Percentiles rank a stretch among this genome's conserved stretches.
phyloP scores from a whole-genome alignment of 2,888 invertebrate genomes.

The Desoria tigrina region DNA sequence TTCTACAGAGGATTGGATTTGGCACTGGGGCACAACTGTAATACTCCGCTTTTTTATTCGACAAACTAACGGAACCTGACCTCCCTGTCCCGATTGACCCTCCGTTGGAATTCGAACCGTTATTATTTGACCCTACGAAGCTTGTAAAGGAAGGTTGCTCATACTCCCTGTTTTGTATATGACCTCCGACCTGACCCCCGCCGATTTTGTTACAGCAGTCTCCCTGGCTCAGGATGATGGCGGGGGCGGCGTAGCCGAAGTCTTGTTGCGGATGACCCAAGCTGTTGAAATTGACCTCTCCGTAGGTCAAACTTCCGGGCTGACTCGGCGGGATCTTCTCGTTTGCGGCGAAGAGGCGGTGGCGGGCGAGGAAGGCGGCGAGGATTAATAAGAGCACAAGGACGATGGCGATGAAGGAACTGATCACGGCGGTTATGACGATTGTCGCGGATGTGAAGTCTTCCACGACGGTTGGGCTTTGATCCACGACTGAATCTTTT shows the following conservation, averaged over 20 bases:
- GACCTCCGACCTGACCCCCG: not conserved
- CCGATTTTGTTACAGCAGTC: not conserved
- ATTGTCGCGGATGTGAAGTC: constrained; percentile 48
- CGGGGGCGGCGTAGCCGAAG: constrained; percentile 2
- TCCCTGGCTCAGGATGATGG: not conserved
- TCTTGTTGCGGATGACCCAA: not conserved
- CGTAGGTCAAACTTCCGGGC: constrained; percentile 31
- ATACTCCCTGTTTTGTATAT: constrained; percentile 6
- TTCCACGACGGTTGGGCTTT: constrained; percentile 36
- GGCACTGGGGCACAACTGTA: constrained; percentile 47
- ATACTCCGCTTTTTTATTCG: constrained; percentile 51
- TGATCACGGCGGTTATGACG: constrained; percentile 51
- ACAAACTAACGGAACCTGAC: constrained; percentile 25
- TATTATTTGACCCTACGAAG: constrained; percentile 6
- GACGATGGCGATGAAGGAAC: constrained; percentile 52
- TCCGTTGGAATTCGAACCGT: constrained; percentile 10
- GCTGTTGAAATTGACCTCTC: constrained; percentile 14
- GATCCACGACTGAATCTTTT: constrained; percentile 38
- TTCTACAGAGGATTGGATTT: not conserved
- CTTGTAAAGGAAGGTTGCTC: constrained; percentile 13
- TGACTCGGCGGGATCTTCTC: constrained; percentile 11
- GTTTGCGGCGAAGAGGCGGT: constrained; percentile 24
- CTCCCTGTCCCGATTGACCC: constrained; percentile 29
- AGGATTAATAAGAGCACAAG: constrained; percentile 51
- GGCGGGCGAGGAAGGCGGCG: constrained; percentile 47